Evolutionary conservation across 2,113 vertebrate species (phyloP), one percentile per base, ranked within the genome.

Genomic region (Thoracochromis brauschi): DNA sequence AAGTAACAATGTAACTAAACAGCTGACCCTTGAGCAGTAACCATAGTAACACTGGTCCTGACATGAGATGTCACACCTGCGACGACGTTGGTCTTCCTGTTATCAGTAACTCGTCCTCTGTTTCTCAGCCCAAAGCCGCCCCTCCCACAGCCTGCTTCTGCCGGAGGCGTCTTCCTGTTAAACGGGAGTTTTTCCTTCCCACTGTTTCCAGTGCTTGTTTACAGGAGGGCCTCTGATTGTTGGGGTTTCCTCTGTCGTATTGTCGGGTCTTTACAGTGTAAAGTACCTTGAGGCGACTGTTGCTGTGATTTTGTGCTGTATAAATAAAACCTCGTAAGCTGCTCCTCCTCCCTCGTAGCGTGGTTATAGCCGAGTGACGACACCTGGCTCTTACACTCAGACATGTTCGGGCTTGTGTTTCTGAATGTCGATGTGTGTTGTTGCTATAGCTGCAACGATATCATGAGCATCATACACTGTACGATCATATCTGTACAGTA

Each of bases 181-280:
- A 58, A 57, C 13, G 7, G 55, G 55, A 29, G 55, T 16, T 29
- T 9, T 58, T 58, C 14, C 14, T 58, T 58, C 55, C 55, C 26
- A 2, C 26, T 6, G 55, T 58, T 2, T 4, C 55, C 26, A 17
- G 14, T 0, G 55, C 55, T 31, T 2, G 54, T 57, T 57, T 14
- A 26, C 54, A 57, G 54, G 54, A 57, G 2, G 24, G 7, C 54
- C 54, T 58, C 55, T 4, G 26, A 9, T 58, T 58, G 55, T 58
- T 29, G 55, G 55, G 26, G 3, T 57, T 57, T 57, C 24, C 7
- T 55, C 53, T 29, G 55, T 57, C 13, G 13, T 3, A 16, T 29
- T 21, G 5, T 10, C 2, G 4, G 54, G 55, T 58, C 13, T 58
- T 58, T 58, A 16, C 24, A 2, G 24, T 58, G 55, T 57, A 0